phyloP scores from a whole-genome alignment of 2,797 vertebrate species.

The Eleutherodactylus coqui region DNA sequence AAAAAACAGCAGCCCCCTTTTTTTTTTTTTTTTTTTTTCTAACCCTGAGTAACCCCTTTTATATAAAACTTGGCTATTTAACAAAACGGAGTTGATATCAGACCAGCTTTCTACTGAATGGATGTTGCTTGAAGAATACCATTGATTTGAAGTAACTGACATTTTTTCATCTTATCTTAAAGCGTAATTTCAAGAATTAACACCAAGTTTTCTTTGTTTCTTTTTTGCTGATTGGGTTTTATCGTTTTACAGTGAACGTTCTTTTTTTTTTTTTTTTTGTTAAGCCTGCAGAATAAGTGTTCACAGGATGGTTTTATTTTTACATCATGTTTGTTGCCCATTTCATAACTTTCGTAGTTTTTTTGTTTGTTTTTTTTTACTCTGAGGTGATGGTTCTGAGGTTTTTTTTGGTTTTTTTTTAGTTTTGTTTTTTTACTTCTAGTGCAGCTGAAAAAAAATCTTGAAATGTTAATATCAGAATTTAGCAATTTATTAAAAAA shows the following conservation, averaged over 20 bases:
- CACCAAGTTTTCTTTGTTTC: constrained; percentile 61
- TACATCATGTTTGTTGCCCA: constrained; percentile 62
- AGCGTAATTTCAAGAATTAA: constrained; percentile 47
- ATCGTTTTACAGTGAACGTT: constrained; percentile 44
- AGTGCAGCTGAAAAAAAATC: constrained; percentile 67
- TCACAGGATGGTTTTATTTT: constrained; percentile 46
- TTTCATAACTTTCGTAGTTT: too few species aligned
- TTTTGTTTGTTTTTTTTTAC: constrained; percentile 63
- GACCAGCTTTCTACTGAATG: neutral
- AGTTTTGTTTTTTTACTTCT: constrained; percentile 65
- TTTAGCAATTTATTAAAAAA: constrained; percentile 64
- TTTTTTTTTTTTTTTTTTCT: too few species aligned
- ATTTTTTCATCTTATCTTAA: constrained; percentile 47
- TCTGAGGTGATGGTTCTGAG: constrained; percentile 66
- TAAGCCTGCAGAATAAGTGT: constrained; percentile 15
- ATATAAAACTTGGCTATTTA: neutral
- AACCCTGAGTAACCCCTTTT: too few species aligned
- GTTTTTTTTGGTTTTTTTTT: neutral
- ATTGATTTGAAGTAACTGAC: constrained; percentile 37
- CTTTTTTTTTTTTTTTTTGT: constrained; percentile 41
- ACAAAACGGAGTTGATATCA: neutral
- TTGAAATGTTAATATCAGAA: constrained; percentile 68
- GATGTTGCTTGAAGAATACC: neutral
- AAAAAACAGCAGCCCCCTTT: too few species aligned
- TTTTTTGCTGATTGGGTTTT: constrained; percentile 62